These are phyloP conservation scores for Empis livida DNA, from an alignment of 2,888 invertebrate genomes.

Conservation along the genomic window DNA sequence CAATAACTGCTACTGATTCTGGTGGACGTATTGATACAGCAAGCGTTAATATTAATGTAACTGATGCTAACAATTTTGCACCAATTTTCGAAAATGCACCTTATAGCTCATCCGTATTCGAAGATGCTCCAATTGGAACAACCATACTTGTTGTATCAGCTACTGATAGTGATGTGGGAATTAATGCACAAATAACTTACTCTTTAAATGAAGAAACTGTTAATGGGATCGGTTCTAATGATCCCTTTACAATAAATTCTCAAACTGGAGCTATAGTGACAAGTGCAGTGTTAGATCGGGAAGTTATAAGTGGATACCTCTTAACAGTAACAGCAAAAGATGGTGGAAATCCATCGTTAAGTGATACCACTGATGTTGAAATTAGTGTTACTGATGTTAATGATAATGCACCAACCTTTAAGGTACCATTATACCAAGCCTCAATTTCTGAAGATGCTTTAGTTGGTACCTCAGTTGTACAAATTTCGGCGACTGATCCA, in stretches of 20 bases:
- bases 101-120: constrained; percentile 79
- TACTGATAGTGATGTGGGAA: constrained; percentile 86
- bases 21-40: constrained; percentile 81
- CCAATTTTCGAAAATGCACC: constrained; percentile 90
- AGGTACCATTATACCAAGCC: constrained; percentile 66
- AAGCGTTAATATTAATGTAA: constrained; percentile 81
- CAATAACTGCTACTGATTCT: constrained; percentile 77
- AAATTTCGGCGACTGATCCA: constrained; percentile 68
- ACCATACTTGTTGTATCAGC: constrained; percentile 87
- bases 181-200: constrained; percentile 83
- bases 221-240: constrained; percentile 43
- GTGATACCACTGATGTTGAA: constrained; percentile 91
- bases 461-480: constrained; percentile 63
- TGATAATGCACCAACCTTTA: constrained; percentile 84
- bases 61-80: constrained; percentile 88
- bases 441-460: constrained; percentile 78
- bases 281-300: constrained; percentile 72
- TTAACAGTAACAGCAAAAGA: constrained; percentile 87
- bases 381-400: constrained; percentile 93
- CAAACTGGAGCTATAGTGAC: constrained; percentile 90
- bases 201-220: constrained; percentile 55
- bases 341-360: constrained; percentile 79
- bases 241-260: constrained; percentile 76
- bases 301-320: constrained; percentile 66
- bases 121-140: constrained; percentile 84